Percentiles rank a stretch among this genome's conserved stretches.
Conservation (phyloP, 1,140 invertebrate species). For the Rhopalosiphum padi region DNA sequence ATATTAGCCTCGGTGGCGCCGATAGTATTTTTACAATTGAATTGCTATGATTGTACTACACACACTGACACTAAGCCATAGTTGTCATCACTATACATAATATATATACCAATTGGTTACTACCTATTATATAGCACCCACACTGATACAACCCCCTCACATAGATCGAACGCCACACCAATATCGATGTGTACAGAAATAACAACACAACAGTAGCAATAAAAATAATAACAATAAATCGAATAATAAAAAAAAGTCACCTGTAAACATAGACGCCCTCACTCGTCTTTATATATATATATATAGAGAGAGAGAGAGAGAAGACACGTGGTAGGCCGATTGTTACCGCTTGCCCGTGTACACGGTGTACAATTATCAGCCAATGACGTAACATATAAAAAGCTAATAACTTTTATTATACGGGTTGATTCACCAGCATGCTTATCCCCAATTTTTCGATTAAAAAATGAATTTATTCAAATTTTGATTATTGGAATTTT, state of each 20-base stretch:
- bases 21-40: neutral
- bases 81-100: neutral
- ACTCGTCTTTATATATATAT: neutral
- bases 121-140: neutral
- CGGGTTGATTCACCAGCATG: too few relatives aligned
- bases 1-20: neutral
- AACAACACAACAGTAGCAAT: neutral
- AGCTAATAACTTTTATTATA: neutral
- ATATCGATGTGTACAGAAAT: neutral
- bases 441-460: too few relatives aligned
- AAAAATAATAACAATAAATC: constrained; percentile 15
- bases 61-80: neutral
- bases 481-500: too few relatives aligned
- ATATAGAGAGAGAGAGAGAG: neutral
- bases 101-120: neutral
- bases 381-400: neutral
- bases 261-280: neutral
- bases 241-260: neutral
- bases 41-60: neutral
- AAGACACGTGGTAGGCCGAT: neutral
- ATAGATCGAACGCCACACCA: neutral
- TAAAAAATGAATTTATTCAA: too few relatives aligned
- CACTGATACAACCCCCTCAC: neutral
- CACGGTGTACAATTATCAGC: too few relatives aligned
- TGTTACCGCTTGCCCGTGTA: too few relatives aligned